Evolutionary conservation across 92 coral and sea anemone species (phyloP), one percentile per base, ranked within the genome.

Genomic region (Heliopora coerulea): DNA sequence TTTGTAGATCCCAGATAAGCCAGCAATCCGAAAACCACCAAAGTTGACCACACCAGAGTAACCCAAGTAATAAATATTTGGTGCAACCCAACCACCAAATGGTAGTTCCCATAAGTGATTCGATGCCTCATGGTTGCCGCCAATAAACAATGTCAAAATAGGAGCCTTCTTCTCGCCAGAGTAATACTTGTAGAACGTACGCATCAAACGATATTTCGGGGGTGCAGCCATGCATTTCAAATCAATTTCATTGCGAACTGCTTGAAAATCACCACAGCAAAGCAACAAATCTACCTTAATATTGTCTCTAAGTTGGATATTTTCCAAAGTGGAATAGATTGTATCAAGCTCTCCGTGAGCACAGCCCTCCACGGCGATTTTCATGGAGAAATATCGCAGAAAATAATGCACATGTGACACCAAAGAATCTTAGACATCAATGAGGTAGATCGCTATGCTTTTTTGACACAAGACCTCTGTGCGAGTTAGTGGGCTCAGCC

Each of bases 21-120:
- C 98, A n/a, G 91, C 98, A 62, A 93, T 93, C 33, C 98, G 86
- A 9, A 83, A 56, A 27, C 95, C 98, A 18, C 98, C 98, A 77
- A 67, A 90, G 31, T 79, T 87, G 34, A 93, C 95, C 18, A 93
- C 98, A 21, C 96, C 98, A 72, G 89, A 73, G 54, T 93, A 93
- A 62, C 98, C 98, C 24, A 93, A 95, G 30, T 93, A 93, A 74
- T 85, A 93, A 37, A 93, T 90, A 66, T 86, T 89, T 17, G 96
- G 98, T 17, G 98, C 98, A n/a, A 90, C 98, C 98, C 98, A 93
- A 29, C 98, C 98, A 48, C 98, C 98, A 48, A 87, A 87, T 32
- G 98, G 98, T 15, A 93, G 87, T 65, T 93, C 98, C 93, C 98
- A 88, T 60, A 93, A 49, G 61, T 93, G 98, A 70, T 93, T 93